Conservation (phyloP, 2,113 vertebrate genomes). For the Puma concolor region DNA sequence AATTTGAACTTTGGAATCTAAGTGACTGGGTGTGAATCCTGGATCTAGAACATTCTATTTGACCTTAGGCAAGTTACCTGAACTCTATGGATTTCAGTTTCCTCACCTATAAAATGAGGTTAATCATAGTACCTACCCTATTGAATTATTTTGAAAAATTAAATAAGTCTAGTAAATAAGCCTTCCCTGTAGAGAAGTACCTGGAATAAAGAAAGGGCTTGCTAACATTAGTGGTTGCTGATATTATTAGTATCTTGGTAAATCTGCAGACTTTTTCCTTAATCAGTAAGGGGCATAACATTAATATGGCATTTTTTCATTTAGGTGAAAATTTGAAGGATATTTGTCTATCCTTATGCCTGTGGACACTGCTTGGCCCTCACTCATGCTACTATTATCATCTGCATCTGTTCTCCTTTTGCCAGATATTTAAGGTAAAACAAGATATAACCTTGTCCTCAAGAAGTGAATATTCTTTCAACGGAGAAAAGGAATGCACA, state of each 20-base stretch:
- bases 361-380: background rate
- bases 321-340: background rate
- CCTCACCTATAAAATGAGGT: background rate
- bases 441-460: background rate
- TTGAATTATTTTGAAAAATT: background rate
- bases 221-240: background rate
- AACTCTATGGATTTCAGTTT: background rate
- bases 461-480: background rate
- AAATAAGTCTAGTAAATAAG: background rate
- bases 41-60: background rate
- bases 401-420: background rate
- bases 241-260: background rate
- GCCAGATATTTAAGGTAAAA: background rate
- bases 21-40: background rate
- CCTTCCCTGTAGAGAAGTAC: background rate
- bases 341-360: background rate
- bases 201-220: background rate
- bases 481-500: background rate
- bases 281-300: background rate
- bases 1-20: background rate
- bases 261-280: background rate
- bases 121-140: background rate
- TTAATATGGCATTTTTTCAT: background rate
- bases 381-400: background rate
- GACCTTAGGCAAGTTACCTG: background rate